Base-by-base conservation (phyloP, 2,113 vertebrate genomes). In the Carassius gibelio region DNA sequence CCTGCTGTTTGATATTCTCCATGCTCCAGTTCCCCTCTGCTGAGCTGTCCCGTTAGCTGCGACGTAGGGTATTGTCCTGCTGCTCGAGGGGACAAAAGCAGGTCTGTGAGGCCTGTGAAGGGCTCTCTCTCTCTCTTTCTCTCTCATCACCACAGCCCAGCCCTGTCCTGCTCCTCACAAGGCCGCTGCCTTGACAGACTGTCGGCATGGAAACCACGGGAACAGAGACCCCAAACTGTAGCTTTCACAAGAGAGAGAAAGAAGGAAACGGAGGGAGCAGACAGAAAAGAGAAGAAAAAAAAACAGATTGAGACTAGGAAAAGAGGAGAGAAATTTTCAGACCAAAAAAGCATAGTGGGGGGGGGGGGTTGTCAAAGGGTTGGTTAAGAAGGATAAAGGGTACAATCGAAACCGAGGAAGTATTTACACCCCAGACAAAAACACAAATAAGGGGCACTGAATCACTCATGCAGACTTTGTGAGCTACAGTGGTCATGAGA, bases 1-100 rank as follows among this genome's bases (percentile, higher is more conserved):
- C 91, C 93, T 92, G 92, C 94, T 95, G 94, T 93, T 95, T 94
- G 93, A 92, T 94, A 94, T 94, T 94, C 92, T 88, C 88, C 88
- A 89, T 93, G 92, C 93, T 92, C 91, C 90, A 89, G 91, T 90
- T 90, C 93, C 91, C 91, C 91, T 93, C 91, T 91, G 92, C 57
- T 72, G 82, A 94, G 94, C 92, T 90, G 92, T 91, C 88, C 93
- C 92, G 92, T 94, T 94, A 92, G 93, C 93, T 91, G 90, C 92
- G 92, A 91, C 82, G 90, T 89, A 88, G 92, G 64, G 93, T 87
- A 94, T 95, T 95, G 94, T 95, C 83, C 71, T 87, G 90, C 88
- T 83, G 85, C 90, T 90, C 88, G 59, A 86, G 8, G 91, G 93
- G 93, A 95, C 95, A 95, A 95, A 95, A 91, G 93, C 93, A 89